phyloP scores from a whole-genome alignment of 2,113 vertebrate genomes.

The Motacilla tschutschensis region DNA sequence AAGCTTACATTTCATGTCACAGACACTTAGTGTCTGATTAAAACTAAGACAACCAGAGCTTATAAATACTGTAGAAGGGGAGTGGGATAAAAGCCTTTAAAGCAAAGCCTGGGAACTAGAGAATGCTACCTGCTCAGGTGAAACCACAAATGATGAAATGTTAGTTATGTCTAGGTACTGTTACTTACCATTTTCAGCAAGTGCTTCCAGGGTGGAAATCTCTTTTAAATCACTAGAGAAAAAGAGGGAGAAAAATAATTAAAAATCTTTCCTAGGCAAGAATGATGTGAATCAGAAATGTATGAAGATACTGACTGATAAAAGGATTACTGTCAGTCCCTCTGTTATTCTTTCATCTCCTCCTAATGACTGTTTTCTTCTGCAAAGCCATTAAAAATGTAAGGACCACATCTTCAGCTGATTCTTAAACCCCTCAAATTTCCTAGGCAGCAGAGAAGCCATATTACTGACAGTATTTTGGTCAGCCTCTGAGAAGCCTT shows the following conservation, averaged over 20 bases:
- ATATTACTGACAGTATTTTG: not conserved
- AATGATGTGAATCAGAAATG: not conserved
- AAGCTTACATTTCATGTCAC: not conserved
- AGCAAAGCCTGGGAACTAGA: not conserved
- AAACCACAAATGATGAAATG: not conserved
- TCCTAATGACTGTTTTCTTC: not conserved
- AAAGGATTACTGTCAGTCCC: not conserved
- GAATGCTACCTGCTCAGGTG: not conserved
- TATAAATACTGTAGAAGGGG: not conserved
- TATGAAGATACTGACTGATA: not conserved
- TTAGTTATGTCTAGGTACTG: not conserved
- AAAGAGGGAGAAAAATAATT: not conserved
- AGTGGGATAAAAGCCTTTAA: not conserved
- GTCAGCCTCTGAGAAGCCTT: not conserved
- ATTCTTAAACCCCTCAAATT: not conserved
- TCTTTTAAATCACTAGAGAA: conserved; percentile 19
- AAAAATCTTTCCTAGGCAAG: not conserved
- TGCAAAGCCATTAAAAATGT: not conserved
- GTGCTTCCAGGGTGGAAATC: not conserved
- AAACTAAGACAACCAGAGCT: not conserved
- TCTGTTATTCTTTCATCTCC: not conserved
- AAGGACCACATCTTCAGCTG: not conserved
- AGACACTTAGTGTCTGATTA: not conserved
- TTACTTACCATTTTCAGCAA: conserved; percentile 62
- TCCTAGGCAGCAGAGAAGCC: not conserved